A percentile compares a stretch with the other conserved stretches of the same genome.
These are phyloP conservation scores for Diloba caeruleocephala DNA, from an alignment of 2,888 invertebrate species.

Conservation along the genomic window DNA sequence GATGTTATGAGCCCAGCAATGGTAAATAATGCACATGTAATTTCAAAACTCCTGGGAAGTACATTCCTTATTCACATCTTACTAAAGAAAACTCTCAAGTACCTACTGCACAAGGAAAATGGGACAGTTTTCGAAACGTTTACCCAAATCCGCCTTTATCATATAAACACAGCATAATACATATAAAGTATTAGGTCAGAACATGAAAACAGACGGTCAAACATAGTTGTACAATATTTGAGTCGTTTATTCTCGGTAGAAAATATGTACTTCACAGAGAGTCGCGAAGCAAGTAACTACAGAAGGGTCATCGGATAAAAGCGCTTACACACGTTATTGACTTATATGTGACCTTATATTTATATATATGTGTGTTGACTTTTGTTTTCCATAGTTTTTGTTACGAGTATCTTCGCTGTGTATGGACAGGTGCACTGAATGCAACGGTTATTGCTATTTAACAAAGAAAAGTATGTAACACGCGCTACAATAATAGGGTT, in stretches of 20 bases:
- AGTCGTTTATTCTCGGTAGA: slow-evolving; percentile 42
- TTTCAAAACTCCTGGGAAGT: too few relatives aligned
- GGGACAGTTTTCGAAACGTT: slow-evolving; percentile 11
- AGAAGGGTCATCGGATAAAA: not conserved
- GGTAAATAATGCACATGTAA: too few relatives aligned
- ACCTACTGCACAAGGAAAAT: slow-evolving; percentile 1
- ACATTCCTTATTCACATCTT: not conserved
- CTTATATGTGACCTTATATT: too few relatives aligned
- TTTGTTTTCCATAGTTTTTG: too few relatives aligned
- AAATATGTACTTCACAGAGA: slow-evolving; percentile 37
- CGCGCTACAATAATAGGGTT: too few relatives aligned
- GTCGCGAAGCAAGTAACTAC: not conserved
- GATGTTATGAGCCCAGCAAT: too few relatives aligned
- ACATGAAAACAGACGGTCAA: slow-evolving; percentile 34
- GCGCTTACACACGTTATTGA: too few relatives aligned
- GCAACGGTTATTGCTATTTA: too few relatives aligned
- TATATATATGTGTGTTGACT: too few relatives aligned
- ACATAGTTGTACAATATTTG: slow-evolving; percentile 39
- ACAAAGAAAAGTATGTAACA: too few relatives aligned
- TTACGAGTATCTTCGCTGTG: too few relatives aligned
- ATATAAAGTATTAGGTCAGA: slow-evolving; percentile 36
- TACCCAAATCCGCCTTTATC: slow-evolving; percentile 19
- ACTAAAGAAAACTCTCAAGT: not conserved
- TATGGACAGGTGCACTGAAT: too few relatives aligned
- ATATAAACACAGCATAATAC: slow-evolving; percentile 19